A percentile compares a stretch with the other conserved stretches of the same genome.
Evolutionary conservation across 2,888 invertebrate genomes (phyloP).

Genomic region (Ypsolopha scabrella): DNA sequence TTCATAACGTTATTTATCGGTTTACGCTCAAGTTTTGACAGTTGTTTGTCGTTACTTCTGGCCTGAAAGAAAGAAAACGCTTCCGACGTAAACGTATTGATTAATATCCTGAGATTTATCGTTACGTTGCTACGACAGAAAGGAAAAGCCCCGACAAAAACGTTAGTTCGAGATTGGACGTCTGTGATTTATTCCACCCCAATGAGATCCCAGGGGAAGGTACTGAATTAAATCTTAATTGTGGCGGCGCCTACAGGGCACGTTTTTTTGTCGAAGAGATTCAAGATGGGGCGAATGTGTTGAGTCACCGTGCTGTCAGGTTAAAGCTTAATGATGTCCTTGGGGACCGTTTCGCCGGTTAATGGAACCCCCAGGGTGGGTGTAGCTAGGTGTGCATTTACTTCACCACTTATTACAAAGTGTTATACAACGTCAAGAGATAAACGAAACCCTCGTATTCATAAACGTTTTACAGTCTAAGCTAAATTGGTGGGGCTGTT

Average conservation of each 20-base stretch:
- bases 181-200: neutral
- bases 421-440: too few species aligned
- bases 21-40: neutral
- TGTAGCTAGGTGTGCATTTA: neutral
- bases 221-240: conserved; percentile 8
- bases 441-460: too few species aligned
- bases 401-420: too few species aligned
- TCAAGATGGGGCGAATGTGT: conserved; percentile 1
- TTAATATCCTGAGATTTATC: neutral
- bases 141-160: neutral
- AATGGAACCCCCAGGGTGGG: neutral
- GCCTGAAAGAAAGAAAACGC: neutral
- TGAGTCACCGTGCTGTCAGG: neutral
- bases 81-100: neutral
- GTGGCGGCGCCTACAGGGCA: conserved; percentile 6
- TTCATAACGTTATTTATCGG: neutral
- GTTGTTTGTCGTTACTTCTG: neutral
- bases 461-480: too few species aligned
- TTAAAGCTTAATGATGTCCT: conserved; percentile 8
- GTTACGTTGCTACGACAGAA: neutral
- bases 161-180: neutral
- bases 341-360: neutral
- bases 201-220: conserved; percentile 1
- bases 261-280: conserved; percentile 5
- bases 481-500: too few species aligned